Conservation (phyloP, 2,113 vertebrate genomes). For the Pycnonotus jocosus region DNA sequence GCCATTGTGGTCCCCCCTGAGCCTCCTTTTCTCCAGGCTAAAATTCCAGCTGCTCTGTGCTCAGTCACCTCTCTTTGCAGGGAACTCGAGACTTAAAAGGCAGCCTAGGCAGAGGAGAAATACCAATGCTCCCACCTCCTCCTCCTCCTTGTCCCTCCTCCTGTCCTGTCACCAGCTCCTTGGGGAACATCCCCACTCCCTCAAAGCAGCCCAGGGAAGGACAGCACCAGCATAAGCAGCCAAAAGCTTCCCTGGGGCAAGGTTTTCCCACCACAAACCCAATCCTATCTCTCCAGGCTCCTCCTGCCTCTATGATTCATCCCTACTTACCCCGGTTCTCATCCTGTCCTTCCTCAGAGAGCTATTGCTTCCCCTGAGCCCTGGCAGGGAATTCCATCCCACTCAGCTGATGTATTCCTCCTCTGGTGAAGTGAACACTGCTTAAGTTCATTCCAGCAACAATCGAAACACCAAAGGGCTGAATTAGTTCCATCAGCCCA, state of each 20-base stretch:
- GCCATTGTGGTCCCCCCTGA: not conserved
- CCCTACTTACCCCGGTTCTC: not conserved
- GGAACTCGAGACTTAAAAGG: not conserved
- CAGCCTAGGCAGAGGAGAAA: not conserved
- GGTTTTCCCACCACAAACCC: not conserved
- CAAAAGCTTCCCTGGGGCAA: not conserved
- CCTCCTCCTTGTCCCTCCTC: not conserved
- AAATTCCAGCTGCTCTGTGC: not conserved
- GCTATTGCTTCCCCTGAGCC: not conserved
- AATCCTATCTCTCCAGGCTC: not conserved
- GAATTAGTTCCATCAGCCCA: not conserved
- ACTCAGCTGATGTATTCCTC: slow-evolving; percentile 3
- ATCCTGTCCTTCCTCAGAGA: not conserved
- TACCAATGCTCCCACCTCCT: not conserved
- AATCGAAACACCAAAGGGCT: not conserved
- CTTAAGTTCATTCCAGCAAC: slow-evolving; percentile 4
- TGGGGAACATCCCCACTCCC: no score
- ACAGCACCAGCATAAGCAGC: not conserved
- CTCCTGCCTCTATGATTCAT: not conserved
- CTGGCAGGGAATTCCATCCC: not conserved
- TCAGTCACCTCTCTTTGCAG: not conserved
- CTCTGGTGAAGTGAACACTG: not conserved
- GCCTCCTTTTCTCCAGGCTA: not conserved
- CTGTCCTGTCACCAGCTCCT: not conserved
- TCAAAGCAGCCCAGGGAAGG: not conserved